These are phyloP conservation scores for Epistrophe eligans DNA, from an alignment of 2,888 invertebrate species.

Conservation along the genomic window DNA sequence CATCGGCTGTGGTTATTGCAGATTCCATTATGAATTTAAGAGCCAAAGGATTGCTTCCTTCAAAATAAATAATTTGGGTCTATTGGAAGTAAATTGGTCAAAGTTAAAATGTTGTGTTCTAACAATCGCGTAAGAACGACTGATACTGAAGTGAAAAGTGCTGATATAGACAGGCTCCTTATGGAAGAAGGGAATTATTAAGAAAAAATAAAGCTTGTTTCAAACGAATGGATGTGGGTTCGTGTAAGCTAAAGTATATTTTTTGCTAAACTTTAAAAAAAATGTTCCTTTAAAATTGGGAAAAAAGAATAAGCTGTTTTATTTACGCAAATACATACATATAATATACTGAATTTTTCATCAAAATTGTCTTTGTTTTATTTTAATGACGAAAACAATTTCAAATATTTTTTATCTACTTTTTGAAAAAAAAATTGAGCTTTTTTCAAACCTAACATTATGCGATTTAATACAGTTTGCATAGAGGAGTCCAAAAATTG, in stretches of 20 bases:
- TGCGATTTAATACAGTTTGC: too few relatives aligned
- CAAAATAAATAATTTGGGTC: slow-evolving; percentile 15
- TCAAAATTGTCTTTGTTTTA: background rate
- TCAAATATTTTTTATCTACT: too few relatives aligned
- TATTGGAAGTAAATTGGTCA: background rate
- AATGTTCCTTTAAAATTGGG: slow-evolving; percentile 15
- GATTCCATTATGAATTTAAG: slow-evolving; percentile 92
- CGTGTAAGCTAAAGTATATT: background rate
- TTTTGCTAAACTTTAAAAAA: background rate
- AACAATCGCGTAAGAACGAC: background rate
- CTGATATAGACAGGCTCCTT: background rate
- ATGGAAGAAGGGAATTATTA: slow-evolving; percentile 12
- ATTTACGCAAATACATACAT: slow-evolving; percentile 8
- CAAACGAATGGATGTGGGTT: background rate
- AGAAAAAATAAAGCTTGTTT: background rate
- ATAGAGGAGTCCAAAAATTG: too few relatives aligned
- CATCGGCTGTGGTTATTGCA: slow-evolving; percentile 92
- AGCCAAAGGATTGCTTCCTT: slow-evolving; percentile 85
- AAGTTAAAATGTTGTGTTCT: background rate
- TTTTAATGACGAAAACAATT: background rate
- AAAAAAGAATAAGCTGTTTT: background rate
- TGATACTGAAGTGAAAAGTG: background rate
- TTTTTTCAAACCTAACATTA: too few relatives aligned
- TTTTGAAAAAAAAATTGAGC: too few relatives aligned
- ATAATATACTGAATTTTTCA: slow-evolving; percentile 4